Evolutionary conservation across 2,888 invertebrate genomes (phyloP), one percentile per base, ranked within the genome.

Genomic region (Glaucopsyche alexis): DNA sequence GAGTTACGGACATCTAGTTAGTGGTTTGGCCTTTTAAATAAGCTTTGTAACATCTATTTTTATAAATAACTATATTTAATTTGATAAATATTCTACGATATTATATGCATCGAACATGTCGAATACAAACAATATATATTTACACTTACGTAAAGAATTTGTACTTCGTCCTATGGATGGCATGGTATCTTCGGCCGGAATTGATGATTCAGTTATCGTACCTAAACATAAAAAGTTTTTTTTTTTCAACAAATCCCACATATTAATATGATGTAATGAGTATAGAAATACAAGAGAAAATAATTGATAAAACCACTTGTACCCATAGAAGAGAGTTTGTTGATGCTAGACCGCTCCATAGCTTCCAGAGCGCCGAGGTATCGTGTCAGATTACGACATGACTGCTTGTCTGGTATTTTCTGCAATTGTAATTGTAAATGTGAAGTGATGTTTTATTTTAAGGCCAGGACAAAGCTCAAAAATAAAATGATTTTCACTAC

Each of bases 351-450:
- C 2, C 90, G 83, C 76, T 92, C 91, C 8, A 84, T 77, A 0
- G 89, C 89, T 75, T 93, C 93, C 50, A 93, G 78, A 0, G 89
- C 85, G 0, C 93, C 93, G 55, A 93, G 82, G 64, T 93, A 93
- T 1, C 88, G 84, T 0, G 91, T 88, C 1, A 93, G 80, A 72
- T 93, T 91, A 1, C 93, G 83, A 73, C 87, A 85, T 0, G 93
- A 91, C 69, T 89, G 90, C 76, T 91, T 93, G 76, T 93, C 93
- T 0, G 90, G 85, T n/a, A 93, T 74, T 84, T 90, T 88, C 93
- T 93, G 83, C 14, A 81, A 82, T 19, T 66, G 60, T 55, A 19
- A 9, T 16, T n/a, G n/a, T 16, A 52, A 14, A 8, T 52, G 6
- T 3, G n/a, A 16, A 16, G 16, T 52, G n/a, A n/a, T n/a, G n/a